Conservation (phyloP, 2,797 vertebrate genomes). For the Pitangus sulphuratus region DNA sequence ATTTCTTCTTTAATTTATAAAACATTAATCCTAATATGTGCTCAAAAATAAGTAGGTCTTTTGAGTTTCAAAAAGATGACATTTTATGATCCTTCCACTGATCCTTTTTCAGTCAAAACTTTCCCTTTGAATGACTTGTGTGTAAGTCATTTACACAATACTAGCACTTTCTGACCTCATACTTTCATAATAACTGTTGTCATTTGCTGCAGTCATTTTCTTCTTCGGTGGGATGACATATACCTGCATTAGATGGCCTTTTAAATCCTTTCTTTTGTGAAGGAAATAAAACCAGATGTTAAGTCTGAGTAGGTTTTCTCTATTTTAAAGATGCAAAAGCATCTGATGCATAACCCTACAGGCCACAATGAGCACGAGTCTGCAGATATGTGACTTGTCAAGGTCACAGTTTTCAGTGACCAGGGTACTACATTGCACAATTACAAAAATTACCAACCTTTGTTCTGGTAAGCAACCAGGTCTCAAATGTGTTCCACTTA, state of each 20-base stretch:
- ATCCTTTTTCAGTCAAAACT: conserved; percentile 4
- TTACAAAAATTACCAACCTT: background rate
- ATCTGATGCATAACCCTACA: background rate
- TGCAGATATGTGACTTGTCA: background rate
- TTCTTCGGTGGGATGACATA: background rate
- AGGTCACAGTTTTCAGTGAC: background rate
- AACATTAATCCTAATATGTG: background rate
- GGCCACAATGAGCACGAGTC: fast-evolving
- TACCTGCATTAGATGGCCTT: background rate
- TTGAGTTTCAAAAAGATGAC: background rate
- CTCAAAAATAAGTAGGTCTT: background rate
- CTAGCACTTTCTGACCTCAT: background rate
- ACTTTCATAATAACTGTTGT: background rate
- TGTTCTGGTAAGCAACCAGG: background rate
- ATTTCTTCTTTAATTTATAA: background rate
- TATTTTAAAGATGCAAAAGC: background rate
- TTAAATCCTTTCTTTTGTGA: background rate
- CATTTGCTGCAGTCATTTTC: conserved; percentile 19
- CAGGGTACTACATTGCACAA: background rate
- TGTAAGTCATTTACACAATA: background rate
- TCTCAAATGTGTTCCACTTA: background rate
- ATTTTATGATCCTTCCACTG: background rate
- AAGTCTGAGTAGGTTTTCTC: background rate
- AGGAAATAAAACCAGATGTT: background rate
- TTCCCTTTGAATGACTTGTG: background rate